Evolutionary conservation across 1,140 invertebrate genomes (phyloP).

Genomic region (Drosophila eugracilis): DNA sequence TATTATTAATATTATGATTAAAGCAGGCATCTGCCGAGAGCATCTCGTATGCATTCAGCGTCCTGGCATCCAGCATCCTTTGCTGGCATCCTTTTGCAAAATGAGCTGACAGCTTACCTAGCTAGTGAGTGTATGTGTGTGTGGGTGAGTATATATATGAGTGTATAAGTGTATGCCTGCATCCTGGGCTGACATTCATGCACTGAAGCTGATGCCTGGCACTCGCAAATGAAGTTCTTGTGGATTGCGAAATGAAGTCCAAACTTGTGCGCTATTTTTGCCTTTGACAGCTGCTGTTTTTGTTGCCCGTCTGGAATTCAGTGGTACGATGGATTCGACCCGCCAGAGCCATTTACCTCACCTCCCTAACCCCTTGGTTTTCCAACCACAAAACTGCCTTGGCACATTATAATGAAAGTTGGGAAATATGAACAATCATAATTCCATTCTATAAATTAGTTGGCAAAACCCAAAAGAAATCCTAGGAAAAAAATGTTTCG

Average conservation of each 20-base stretch:
- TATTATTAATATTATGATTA: conserved; percentile 78
- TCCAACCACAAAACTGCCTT: background rate
- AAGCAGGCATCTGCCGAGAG: conserved; percentile 55
- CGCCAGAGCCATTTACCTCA: background rate
- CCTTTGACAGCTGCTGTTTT: conserved; percentile 63
- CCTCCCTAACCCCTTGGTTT: background rate
- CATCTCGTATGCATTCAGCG: conserved; percentile 57
- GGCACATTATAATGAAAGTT: conserved; percentile 10
- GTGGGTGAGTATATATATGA: background rate
- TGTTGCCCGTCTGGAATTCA: conserved; percentile 12
- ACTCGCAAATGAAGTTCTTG: conserved; percentile 76
- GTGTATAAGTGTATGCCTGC: background rate
- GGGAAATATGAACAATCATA: background rate
- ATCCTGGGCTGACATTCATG: conserved; percentile 55
- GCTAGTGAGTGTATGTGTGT: background rate
- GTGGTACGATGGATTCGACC: conserved; percentile 7
- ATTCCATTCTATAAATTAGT: background rate
- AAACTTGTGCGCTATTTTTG: conserved; percentile 65
- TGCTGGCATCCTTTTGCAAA: conserved; percentile 44
- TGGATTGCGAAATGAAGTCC: conserved; percentile 75
- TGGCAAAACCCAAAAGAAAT: background rate
- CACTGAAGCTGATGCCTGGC: conserved; percentile 38
- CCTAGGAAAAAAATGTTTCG: no score
- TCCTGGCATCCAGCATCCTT: conserved; percentile 20
- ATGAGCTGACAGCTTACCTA: conserved; percentile 60